These are phyloP conservation scores for Dasysyrphus tricinctus DNA, from an alignment of 2,888 invertebrate genomes.

Conservation along the genomic window DNA sequence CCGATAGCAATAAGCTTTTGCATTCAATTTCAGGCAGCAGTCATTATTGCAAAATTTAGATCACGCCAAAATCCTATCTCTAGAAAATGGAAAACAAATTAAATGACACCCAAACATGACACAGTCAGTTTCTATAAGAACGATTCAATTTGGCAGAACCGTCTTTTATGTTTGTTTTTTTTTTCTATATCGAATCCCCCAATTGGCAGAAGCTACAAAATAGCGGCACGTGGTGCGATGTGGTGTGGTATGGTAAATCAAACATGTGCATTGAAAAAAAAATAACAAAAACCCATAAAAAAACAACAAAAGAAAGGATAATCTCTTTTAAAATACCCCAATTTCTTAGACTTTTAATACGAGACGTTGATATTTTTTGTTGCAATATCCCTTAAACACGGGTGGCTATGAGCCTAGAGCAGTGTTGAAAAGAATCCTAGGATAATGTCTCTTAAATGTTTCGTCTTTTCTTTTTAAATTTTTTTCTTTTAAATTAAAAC, in stretches of 20 bases:
- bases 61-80: conserved; percentile 58
- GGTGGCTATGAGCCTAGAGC: conserved; percentile 38
- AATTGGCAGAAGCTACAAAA: background rate
- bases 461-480: conserved; percentile 15
- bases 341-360: conserved; percentile 48
- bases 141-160: conserved; percentile 52
- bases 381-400: conserved; percentile 44
- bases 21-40: conserved; percentile 35
- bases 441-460: conserved; percentile 61
- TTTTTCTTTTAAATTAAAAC: conserved; percentile 58
- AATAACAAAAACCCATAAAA: background rate
- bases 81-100: conserved; percentile 67
- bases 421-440: conserved; percentile 60
- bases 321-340: conserved; percentile 60
- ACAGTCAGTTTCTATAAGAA: conserved; percentile 65
- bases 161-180: background rate
- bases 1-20: conserved; percentile 17
- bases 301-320: conserved; percentile 65
- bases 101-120: conserved; percentile 73
- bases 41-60: conserved; percentile 70
- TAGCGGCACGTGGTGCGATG: background rate
- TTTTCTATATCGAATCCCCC: background rate
- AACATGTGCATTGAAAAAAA: conserved; percentile 46
- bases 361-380: conserved; percentile 44
- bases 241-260: background rate